Percentiles rank a stretch among this genome's conserved stretches.
Conservation (phyloP, 2,888 invertebrate species). For the Drosophila kanekoi region DNA sequence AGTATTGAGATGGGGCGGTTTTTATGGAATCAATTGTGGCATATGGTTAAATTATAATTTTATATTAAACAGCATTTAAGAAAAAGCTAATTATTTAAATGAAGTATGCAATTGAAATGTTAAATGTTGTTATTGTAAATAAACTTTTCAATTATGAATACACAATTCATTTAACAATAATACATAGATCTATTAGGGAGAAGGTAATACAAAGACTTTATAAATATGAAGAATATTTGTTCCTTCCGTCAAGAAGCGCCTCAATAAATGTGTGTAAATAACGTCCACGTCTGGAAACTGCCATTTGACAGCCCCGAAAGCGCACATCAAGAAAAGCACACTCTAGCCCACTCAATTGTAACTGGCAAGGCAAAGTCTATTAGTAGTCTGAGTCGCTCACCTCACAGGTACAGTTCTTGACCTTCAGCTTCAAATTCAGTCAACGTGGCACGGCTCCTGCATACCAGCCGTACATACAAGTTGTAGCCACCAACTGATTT, state of each 20-base stretch:
- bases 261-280: too few species aligned
- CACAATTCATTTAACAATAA: too few species aligned
- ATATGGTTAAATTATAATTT: neutral
- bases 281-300: neutral
- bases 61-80: neutral
- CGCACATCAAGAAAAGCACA: neutral
- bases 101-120: too few species aligned
- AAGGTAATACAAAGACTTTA: too few species aligned
- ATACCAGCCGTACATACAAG: conserved; percentile 18
- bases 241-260: too few species aligned
- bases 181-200: too few species aligned
- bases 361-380: conserved; percentile 14
- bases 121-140: too few species aligned
- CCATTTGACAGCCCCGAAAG: neutral
- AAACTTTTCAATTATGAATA: too few species aligned
- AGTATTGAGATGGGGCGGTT: neutral
- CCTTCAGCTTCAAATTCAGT: conserved; percentile 51
- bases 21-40: neutral
- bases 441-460: conserved; percentile 32
- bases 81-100: neutral
- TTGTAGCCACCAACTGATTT: conserved; percentile 43
- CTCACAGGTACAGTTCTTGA: conserved; percentile 41
- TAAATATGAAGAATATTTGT: too few species aligned
- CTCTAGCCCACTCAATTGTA: conserved; percentile 4
- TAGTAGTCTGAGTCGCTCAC: conserved; percentile 16